phyloP scores from a whole-genome alignment of 2,888 invertebrate genomes.

The Spodoptera picta region DNA sequence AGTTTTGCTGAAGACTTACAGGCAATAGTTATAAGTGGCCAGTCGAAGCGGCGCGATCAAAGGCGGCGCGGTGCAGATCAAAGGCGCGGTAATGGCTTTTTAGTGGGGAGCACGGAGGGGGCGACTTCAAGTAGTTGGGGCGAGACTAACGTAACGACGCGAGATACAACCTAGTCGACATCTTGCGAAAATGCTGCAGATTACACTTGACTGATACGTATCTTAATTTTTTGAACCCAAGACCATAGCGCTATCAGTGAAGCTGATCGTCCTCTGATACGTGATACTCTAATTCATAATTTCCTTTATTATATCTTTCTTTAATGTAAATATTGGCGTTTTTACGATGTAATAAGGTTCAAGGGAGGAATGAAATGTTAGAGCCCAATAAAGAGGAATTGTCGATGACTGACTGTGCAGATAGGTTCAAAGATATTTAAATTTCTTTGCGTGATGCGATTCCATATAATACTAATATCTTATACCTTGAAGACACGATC shows the following conservation, averaged over 20 bases:
- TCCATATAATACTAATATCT: too few species aligned
- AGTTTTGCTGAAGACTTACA: constrained; percentile 54
- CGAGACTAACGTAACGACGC: constrained; percentile 48
- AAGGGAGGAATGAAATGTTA: too few species aligned
- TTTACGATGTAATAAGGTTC: too few species aligned
- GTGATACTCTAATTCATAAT: too few species aligned
- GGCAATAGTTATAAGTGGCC: constrained; percentile 80
- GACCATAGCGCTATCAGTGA: background rate
- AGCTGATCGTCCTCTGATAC: background rate
- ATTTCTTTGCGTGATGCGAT: too few species aligned
- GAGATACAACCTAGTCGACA: constrained; percentile 28
- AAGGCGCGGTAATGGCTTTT: constrained; percentile 84
- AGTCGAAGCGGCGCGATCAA: constrained; percentile 82
- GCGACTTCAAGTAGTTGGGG: constrained; percentile 74
- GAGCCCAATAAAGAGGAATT: too few species aligned
- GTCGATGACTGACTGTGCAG: too few species aligned
- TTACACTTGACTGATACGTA: background rate
- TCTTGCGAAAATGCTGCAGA: background rate
- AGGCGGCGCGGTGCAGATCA: constrained; percentile 79
- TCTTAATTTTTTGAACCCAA: constrained; percentile 12
- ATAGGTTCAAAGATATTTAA: too few species aligned
- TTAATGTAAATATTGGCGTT: too few species aligned
- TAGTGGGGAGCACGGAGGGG: constrained; percentile 69
- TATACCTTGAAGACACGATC: too few species aligned
- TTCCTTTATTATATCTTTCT: too few species aligned